These are phyloP conservation scores for Papio anubis DNA, from an alignment of 2,113 vertebrate species.

Conservation along the genomic window DNA sequence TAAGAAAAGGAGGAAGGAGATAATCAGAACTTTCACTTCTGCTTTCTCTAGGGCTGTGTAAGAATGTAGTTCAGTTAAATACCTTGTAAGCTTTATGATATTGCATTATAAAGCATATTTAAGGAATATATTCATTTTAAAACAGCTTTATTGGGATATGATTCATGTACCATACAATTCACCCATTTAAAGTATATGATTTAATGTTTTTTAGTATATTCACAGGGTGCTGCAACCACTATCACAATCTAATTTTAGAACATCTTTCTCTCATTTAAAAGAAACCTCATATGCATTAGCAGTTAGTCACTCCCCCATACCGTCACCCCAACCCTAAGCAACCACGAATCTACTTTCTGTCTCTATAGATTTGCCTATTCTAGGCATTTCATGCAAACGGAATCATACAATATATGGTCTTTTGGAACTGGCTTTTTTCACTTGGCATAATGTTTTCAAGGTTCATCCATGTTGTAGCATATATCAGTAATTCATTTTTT, in stretches of 20 bases:
- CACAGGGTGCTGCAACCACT: background rate
- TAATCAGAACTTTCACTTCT: constrained; percentile 23
- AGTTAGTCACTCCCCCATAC: background rate
- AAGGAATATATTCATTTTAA: constrained; percentile 20
- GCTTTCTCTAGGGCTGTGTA: background rate
- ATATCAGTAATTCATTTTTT: background rate
- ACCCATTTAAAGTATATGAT: background rate
- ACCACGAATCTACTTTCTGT: background rate
- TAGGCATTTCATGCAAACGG: background rate
- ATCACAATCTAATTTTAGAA: constrained; percentile 37
- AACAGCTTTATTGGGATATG: background rate
- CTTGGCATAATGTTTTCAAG: constrained; percentile 4
- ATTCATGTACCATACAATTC: background rate
- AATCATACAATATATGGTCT: background rate
- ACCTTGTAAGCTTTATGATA: background rate
- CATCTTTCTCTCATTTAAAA: background rate
- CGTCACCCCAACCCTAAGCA: background rate
- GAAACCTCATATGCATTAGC: background rate
- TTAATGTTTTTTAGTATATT: constrained; percentile 29
- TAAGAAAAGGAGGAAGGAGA: constrained; percentile 37
- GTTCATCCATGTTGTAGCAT: background rate
- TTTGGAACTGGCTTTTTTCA: background rate
- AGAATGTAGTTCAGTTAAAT: constrained; percentile 16
- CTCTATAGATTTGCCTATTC: background rate
- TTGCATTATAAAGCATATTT: background rate